Base-by-base conservation (phyloP, 2,113 vertebrate genomes). In the Vicugna pacos region DNA sequence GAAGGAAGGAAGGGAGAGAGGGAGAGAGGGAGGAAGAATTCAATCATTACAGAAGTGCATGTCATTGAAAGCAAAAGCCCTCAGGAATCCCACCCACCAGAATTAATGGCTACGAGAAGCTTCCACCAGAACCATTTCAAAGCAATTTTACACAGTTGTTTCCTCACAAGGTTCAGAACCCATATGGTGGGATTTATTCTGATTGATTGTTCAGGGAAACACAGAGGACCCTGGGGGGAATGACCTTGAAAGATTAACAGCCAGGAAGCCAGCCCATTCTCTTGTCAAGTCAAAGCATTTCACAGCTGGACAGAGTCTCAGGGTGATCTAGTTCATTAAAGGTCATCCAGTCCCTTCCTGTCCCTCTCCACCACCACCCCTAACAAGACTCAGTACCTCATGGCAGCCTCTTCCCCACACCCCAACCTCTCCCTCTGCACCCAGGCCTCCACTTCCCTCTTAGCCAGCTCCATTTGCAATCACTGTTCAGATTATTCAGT, bases 401-500 rank as follows among this genome's bases (percentile, higher is more conserved):
- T 0, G 4, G 58, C 11, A 19, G 46, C 67, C 17, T 76, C 30
- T 16, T 38, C 11, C 28, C 42, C 58, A 5, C 7, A 28, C 13
- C 30, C 16, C 0, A 2, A 30, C 5, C 9, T 3, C 48, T n/a
- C 28, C 4, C 52, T 26, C 60, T 19, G 8, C 0, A 5, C 11
- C 19, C 22, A 0, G 1, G 32, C 7, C 13, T 20, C 62, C 82
- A 42, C 80, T 48, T 58, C 64, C 54, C 32, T 12, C 30, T 14
- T 88, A 48, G 28, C 62, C 73, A 60, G 38, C 42, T 42, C 38
- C 87, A 7, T 58, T 13, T 28, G 81, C 54, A 30, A 7, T 46
- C 56, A 24, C 52, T 32, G 30, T 19, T 28, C 60, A 28, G 26
- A 22, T 93, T 52, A 54, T 28, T 48, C 14, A 42, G 56, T 38